Conservation (phyloP, 2,113 vertebrate genomes). For the Bos javanicus region DNA sequence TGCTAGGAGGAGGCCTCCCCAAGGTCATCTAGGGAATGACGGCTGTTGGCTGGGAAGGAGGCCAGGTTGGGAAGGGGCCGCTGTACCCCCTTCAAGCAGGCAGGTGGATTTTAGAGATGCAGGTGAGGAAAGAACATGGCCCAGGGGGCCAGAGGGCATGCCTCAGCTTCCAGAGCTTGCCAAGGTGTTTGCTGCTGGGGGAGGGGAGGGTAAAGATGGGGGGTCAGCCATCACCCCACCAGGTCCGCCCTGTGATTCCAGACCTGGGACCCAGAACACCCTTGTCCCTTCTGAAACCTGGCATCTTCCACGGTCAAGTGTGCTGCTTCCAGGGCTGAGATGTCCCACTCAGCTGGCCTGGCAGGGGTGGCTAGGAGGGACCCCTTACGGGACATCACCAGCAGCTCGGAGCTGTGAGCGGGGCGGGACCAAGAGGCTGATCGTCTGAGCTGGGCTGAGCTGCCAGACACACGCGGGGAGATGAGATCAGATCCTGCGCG, state of each 20-base stretch:
- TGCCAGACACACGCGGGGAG: neutral
- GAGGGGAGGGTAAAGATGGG: neutral
- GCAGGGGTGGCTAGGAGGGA: neutral
- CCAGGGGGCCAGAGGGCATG: neutral
- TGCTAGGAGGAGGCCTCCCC: neutral
- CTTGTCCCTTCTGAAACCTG: neutral
- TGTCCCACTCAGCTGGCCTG: neutral
- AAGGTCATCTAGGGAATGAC: neutral
- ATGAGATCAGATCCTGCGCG: constrained; percentile 42
- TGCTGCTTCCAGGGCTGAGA: neutral
- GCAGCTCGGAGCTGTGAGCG: neutral
- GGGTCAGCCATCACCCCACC: neutral
- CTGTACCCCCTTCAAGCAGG: fast-evolving
- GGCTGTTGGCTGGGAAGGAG: neutral
- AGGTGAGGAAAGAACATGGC: neutral
- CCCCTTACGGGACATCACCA: neutral
- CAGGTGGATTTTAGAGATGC: neutral
- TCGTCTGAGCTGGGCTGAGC: neutral
- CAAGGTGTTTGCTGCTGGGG: neutral
- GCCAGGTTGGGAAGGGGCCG: neutral
- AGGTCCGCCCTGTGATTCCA: neutral
- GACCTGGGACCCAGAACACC: neutral
- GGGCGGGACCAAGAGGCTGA: neutral
- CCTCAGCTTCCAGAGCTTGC: neutral
- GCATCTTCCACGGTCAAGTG: neutral